These are phyloP conservation scores for Amphilophus citrinellus DNA, from an alignment of 2,113 vertebrate genomes.

Conservation along the genomic window DNA sequence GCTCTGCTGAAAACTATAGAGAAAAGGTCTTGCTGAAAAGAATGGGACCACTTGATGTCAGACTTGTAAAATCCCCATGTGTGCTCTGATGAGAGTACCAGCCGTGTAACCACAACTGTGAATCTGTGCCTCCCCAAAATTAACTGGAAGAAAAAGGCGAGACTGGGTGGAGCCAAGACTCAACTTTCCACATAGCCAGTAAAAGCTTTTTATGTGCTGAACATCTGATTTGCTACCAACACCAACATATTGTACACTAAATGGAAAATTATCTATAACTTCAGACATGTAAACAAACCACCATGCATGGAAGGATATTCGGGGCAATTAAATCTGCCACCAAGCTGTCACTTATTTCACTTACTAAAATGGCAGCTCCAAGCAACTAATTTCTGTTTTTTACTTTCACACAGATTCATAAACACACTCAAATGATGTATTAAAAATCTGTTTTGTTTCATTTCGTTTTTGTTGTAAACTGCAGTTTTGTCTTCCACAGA, in stretches of 20 bases:
- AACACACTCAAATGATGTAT: neutral
- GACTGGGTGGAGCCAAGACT: neutral
- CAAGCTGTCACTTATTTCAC: neutral
- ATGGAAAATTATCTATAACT: neutral
- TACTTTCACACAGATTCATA: neutral
- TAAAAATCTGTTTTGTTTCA: neutral
- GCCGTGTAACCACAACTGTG: neutral
- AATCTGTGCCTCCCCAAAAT: neutral
- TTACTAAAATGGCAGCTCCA: neutral
- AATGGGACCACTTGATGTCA: neutral
- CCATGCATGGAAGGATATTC: neutral
- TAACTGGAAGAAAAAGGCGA: neutral
- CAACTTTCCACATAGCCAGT: neutral
- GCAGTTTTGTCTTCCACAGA: constrained; percentile 1
- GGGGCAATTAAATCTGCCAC: neutral
- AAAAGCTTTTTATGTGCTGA: neutral
- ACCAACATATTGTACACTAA: neutral
- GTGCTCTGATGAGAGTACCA: neutral
- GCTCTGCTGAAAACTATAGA: too few relatives aligned
- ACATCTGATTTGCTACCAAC: neutral
- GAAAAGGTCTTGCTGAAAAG: neutral
- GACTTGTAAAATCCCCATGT: neutral
- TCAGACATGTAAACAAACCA: neutral
- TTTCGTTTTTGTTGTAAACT: neutral
- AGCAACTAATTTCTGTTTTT: neutral